Percentiles rank a stretch among this genome's conserved stretches.
Conservation (phyloP, 2,888 invertebrate genomes). For the Meta bourneti region DNA sequence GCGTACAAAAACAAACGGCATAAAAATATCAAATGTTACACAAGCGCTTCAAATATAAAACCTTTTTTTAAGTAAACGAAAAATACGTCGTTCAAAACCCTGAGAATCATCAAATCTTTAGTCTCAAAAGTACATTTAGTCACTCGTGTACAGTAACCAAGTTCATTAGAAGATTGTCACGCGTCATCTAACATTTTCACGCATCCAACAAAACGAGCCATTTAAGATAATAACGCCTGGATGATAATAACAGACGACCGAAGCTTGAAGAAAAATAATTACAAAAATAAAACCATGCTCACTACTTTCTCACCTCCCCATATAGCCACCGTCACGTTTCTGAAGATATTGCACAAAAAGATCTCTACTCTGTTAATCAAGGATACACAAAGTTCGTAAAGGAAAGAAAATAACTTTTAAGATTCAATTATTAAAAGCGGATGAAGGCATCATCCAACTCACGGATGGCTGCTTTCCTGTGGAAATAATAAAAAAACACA, state of each 20-base stretch:
- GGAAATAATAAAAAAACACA: slow-evolving; percentile 48
- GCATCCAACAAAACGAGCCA: slow-evolving; percentile 46
- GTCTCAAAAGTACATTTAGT: slow-evolving; percentile 5
- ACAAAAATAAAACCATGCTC: slow-evolving; percentile 10
- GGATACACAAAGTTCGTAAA: slow-evolving; percentile 50
- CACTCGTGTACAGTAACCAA: slow-evolving; percentile 6
- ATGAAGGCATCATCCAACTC: slow-evolving; percentile 68
- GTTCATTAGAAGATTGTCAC: slow-evolving; percentile 46
- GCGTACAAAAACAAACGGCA: too few species aligned
- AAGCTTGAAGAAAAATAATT: slow-evolving; percentile 32
- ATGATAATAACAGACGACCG: slow-evolving; percentile 34
- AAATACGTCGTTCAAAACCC: neutral
- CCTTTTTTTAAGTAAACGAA: neutral
- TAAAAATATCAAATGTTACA: too few species aligned
- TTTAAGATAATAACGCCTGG: slow-evolving; percentile 51
- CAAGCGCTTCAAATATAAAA: neutral
- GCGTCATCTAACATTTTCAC: slow-evolving; percentile 54
- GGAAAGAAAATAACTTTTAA: slow-evolving; percentile 52
- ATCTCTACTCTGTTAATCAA: slow-evolving; percentile 67
- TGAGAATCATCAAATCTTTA: neutral
- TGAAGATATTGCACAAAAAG: slow-evolving; percentile 39
- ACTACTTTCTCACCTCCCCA: slow-evolving; percentile 36
- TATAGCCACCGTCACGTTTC: slow-evolving; percentile 38
- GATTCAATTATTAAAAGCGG: slow-evolving; percentile 76
- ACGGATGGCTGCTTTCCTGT: slow-evolving; percentile 59